phyloP scores from a whole-genome alignment of 2,888 invertebrate genomes.

The Apamea sordens region DNA sequence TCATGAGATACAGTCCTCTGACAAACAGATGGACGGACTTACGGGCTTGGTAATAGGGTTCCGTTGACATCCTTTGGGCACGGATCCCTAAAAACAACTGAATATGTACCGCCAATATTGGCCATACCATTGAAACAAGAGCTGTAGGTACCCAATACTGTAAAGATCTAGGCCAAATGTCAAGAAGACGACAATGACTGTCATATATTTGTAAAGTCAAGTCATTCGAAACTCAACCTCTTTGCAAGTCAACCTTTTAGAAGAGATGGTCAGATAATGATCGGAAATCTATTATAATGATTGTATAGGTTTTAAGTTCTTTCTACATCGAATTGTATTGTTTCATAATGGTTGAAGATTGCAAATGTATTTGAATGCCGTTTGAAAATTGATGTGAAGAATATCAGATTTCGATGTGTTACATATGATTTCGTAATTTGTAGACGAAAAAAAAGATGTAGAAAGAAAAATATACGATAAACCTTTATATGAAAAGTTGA shows the following conservation, averaged over 20 bases:
- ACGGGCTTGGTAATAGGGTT: background rate
- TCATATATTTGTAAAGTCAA: constrained; percentile 28
- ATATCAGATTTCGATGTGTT: background rate
- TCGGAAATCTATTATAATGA: constrained; percentile 2
- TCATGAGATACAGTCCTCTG: background rate
- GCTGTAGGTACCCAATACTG: background rate
- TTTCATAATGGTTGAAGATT: constrained; percentile 37
- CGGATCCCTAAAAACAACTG: background rate
- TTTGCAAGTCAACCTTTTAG: constrained; percentile 21
- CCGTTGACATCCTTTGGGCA: background rate
- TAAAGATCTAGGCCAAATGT: constrained; percentile 32
- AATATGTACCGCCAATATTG: constrained; percentile 3
- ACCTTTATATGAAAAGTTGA: too few relatives aligned
- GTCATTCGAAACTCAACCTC: constrained; percentile 22
- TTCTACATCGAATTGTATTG: constrained; percentile 17
- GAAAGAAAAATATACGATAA: background rate
- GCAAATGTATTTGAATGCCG: background rate
- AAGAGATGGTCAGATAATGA: constrained; percentile 21
- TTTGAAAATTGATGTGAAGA: constrained; percentile 14
- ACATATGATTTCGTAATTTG: background rate
- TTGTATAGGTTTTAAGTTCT: constrained; percentile 7
- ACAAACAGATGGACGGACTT: too few relatives aligned
- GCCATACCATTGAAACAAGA: background rate
- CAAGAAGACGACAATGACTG: constrained; percentile 25
- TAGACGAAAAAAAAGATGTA: too few relatives aligned